phyloP scores from a whole-genome alignment of 2,888 invertebrate species.

The Allophyes oxyacanthae region DNA sequence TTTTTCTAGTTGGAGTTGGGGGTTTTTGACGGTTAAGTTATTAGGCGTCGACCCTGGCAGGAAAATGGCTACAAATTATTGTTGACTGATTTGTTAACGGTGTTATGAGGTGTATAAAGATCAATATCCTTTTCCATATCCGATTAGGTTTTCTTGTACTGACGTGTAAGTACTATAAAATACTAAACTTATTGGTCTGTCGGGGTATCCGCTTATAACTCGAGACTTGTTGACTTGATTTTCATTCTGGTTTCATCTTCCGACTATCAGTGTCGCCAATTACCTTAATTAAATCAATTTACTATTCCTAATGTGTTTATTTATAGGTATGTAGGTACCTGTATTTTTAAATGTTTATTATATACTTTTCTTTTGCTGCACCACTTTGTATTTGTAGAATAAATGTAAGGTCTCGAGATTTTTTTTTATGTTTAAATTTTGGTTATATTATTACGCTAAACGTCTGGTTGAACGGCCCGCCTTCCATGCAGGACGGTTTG shows the following conservation, averaged over 20 bases:
- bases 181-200: conserved; percentile 13
- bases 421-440: too few species aligned
- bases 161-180: conserved; percentile 17
- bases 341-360: too few species aligned
- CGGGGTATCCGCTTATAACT: conserved; percentile 6
- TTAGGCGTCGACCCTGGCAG: neutral
- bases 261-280: conserved; percentile 17
- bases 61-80: neutral
- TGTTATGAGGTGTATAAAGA: neutral
- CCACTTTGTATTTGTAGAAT: too few species aligned
- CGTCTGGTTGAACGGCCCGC: too few species aligned
- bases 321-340: too few species aligned
- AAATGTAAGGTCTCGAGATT: too few species aligned
- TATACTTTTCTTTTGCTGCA: too few species aligned
- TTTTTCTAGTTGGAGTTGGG: too few species aligned
- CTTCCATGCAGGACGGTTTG: too few species aligned
- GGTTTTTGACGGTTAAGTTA: too few species aligned
- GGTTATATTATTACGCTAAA: too few species aligned
- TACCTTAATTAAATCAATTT: conserved; percentile 20
- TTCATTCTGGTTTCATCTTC: conserved; percentile 29
- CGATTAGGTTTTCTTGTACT: conserved; percentile 6
- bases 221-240: conserved; percentile 29
- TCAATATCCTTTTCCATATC: conserved; percentile 6
- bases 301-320: conserved; percentile 15
- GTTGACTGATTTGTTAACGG: neutral